Evolutionary conservation across 2,113 vertebrate genomes (phyloP), one percentile per base, ranked within the genome.

Genomic region (Thinocorus orbignyianus): DNA sequence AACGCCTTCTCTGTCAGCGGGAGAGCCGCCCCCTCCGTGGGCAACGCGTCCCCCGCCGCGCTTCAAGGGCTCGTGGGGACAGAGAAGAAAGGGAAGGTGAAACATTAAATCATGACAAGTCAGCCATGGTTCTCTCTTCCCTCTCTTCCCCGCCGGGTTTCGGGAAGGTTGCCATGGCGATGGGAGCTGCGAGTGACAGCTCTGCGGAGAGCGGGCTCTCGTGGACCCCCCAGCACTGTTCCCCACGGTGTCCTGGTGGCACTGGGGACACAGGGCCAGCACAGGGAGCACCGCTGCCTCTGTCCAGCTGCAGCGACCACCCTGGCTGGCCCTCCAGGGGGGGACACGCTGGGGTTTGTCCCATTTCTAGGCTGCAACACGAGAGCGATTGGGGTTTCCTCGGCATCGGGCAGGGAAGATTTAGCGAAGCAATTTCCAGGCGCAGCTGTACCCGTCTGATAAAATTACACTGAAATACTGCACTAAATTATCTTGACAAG

Each of bases 101-200:
- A 78, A 28, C 81, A 37, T 11, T 26, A 73, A 77, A 73, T 12
- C 24, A 44, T 46, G 81, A 69, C 94, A 96, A 92, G n/a, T 37
- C 73, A 94, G 87, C 81, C 68, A 9, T 1, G 60, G 71, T 11
- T 70, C 77, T 69, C 51, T 46, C 12, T 31, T 2, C 30, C 62
- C 52, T 71, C 82, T 86, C 24, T 64, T 88, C 84, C 93, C 87
- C 9, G 57, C 52, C 2, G 86, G 79, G 66, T 57, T 39, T 93
- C 28, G 80, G 94, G 54, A 85, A 22, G 0, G 97, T 97, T 96
- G 96, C 93, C 91, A 97, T 96, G 95, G 97, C 28, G 83, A 98
- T 22, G 35, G 76, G 66, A 72, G 86, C 82, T 92, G 86, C 65
- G 83, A 97, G 94, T 69, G 69, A 96, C 97, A 92, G 85, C 88